Conservation (phyloP, 2,797 vertebrate genomes). For the Huso huso region DNA sequence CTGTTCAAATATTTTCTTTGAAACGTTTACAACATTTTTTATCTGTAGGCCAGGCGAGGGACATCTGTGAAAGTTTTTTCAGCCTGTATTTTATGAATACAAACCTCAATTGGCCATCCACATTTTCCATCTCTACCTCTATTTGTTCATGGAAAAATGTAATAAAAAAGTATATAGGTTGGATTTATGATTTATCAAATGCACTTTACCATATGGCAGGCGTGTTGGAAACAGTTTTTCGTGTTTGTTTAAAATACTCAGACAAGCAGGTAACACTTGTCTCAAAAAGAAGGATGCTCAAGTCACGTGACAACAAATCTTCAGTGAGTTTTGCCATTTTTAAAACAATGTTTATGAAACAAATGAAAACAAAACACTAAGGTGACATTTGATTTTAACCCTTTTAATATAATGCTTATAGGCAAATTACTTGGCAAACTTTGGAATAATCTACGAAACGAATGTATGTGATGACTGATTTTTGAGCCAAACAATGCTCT, state of each 20-base stretch:
- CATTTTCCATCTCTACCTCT: conserved; percentile 52
- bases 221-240: conserved; percentile 60
- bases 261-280: conserved; percentile 43
- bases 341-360: too few relatives aligned
- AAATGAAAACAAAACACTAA: too few relatives aligned
- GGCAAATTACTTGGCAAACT: too few relatives aligned
- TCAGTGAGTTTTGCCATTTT: conserved; percentile 1
- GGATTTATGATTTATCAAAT: conserved; percentile 83
- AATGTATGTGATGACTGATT: too few relatives aligned
- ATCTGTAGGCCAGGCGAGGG: conserved; percentile 62
- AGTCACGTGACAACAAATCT: conserved; percentile 49
- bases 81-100: conserved; percentile 58
- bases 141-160: conserved; percentile 81
- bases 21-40: conserved; percentile 79
- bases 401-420: too few relatives aligned
- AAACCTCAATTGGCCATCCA: conserved; percentile 56
- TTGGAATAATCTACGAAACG: too few relatives aligned
- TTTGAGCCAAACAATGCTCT: neutral
- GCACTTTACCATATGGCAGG: conserved; percentile 84
- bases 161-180: conserved; percentile 65
- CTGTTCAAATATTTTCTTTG: conserved; percentile 95
- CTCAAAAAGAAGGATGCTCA: conserved; percentile 48
- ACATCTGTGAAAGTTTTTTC: conserved; percentile 74
- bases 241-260: conserved; percentile 70
- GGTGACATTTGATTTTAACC: too few relatives aligned